phyloP scores from a whole-genome alignment of 2,113 vertebrate genomes.

The Amblyopsis rosae region DNA sequence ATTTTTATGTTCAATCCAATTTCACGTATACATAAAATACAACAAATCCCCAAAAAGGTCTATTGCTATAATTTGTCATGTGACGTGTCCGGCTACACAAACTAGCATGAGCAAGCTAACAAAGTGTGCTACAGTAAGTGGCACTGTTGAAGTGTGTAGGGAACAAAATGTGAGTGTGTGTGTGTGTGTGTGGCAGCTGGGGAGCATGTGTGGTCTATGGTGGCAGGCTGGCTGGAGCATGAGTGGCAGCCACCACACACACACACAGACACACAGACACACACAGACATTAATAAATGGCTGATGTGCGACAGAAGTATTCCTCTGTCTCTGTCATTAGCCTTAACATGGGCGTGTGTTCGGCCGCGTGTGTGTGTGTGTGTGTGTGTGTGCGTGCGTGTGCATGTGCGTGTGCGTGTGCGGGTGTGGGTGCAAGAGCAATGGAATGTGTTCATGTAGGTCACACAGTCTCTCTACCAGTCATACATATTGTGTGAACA shows the following conservation, averaged over 20 bases:
- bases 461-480: no score
- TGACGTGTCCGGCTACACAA: not conserved
- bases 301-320: constrained; percentile 65
- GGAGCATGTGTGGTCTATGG: constrained; percentile 77
- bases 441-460: no score
- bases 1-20: no score
- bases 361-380: no score
- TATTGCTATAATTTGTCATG: no score
- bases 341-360: not conserved
- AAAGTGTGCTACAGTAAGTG: not conserved
- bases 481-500: no score
- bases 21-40: no score
- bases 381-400: not conserved
- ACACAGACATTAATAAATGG: constrained; percentile 56
- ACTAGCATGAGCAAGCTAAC: not conserved
- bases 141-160: constrained; percentile 23
- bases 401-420: not conserved
- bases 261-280: not conserved
- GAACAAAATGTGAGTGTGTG: constrained; percentile 23
- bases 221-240: constrained; percentile 70
- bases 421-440: no score
- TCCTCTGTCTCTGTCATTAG: constrained; percentile 52
- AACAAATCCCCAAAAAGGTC: no score
- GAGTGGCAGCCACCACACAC: not conserved
- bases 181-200: constrained; percentile 68